phyloP scores from a whole-genome alignment of 2,888 invertebrate species.

The Harpalus rubripes region DNA sequence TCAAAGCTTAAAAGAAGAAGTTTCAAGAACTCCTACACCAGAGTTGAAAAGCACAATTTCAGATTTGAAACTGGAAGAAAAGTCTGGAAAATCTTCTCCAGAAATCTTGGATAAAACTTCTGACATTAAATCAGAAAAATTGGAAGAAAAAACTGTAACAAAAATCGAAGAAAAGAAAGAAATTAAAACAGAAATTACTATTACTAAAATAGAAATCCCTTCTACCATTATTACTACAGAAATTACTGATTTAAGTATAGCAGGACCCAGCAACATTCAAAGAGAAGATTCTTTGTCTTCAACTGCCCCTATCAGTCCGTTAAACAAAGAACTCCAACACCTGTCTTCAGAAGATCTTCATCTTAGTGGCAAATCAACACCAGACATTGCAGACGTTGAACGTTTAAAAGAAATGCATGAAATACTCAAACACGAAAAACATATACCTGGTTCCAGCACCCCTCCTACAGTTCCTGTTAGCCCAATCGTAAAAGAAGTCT shows the following conservation, averaged over 20 bases:
- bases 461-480: slow-evolving; percentile 86
- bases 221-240: slow-evolving; percentile 57
- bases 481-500: slow-evolving; percentile 76
- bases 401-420: slow-evolving; percentile 73
- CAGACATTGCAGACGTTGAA: slow-evolving; percentile 73
- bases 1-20: slow-evolving; percentile 65
- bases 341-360: slow-evolving; percentile 69
- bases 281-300: slow-evolving; percentile 62
- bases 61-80: neutral
- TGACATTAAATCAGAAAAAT: slow-evolving; percentile 76
- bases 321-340: slow-evolving; percentile 62
- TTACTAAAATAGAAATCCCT: slow-evolving; percentile 58
- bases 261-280: slow-evolving; percentile 69
- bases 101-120: slow-evolving; percentile 50
- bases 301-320: slow-evolving; percentile 61
- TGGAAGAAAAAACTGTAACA: slow-evolving; percentile 78
- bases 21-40: neutral
- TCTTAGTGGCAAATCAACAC: slow-evolving; percentile 74
- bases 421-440: slow-evolving; percentile 73
- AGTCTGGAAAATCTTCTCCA: slow-evolving; percentile 18
- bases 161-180: slow-evolving; percentile 74
- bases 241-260: slow-evolving; percentile 67
- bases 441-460: slow-evolving; percentile 79
- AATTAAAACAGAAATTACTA: slow-evolving; percentile 14
- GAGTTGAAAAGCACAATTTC: slow-evolving; percentile 8